These are phyloP conservation scores for Protophormia terraenovae DNA, from an alignment of 2,888 invertebrate species.

Conservation along the genomic window DNA sequence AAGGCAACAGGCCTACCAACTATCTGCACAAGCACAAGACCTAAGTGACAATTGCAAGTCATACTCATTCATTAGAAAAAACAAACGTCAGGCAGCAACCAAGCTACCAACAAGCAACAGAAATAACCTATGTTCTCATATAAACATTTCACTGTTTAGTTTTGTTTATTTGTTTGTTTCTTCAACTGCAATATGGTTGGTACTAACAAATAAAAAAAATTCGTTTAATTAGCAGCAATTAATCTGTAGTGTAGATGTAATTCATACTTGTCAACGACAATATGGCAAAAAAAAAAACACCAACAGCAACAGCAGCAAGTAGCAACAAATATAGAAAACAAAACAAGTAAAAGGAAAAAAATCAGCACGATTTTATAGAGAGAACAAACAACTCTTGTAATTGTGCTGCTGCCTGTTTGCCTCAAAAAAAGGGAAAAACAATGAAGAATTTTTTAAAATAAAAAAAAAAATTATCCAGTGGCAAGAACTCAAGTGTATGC, in stretches of 20 bases:
- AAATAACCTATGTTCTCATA: background rate
- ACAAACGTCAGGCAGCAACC: background rate
- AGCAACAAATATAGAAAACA: background rate
- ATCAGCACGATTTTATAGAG: conserved; percentile 33
- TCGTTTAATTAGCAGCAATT: conserved; percentile 72
- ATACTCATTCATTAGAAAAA: conserved; percentile 35
- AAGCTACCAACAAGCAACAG: background rate
- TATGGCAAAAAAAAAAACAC: conserved; percentile 9
- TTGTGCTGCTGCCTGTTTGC: conserved; percentile 24
- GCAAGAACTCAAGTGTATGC: conserved; percentile 21
- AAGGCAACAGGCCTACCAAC: conserved; percentile 13
- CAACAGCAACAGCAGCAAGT: background rate
- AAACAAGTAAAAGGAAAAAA: background rate
- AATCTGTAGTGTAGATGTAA: conserved; percentile 70
- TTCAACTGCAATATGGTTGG: conserved; percentile 41
- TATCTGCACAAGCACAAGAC: conserved; percentile 6
- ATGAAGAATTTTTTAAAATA: conserved; percentile 10
- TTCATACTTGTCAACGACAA: conserved; percentile 67
- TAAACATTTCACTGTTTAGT: background rate
- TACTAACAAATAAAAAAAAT: conserved; percentile 67
- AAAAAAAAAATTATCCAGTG: conserved; percentile 40
- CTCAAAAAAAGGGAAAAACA: conserved; percentile 19
- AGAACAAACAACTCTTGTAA: conserved; percentile 24
- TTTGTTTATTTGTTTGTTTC: background rate
- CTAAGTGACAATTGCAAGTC: conserved; percentile 55